Evolutionary conservation across 2,888 invertebrate species (phyloP).

Genomic region (Plagiodera versicolora): DNA sequence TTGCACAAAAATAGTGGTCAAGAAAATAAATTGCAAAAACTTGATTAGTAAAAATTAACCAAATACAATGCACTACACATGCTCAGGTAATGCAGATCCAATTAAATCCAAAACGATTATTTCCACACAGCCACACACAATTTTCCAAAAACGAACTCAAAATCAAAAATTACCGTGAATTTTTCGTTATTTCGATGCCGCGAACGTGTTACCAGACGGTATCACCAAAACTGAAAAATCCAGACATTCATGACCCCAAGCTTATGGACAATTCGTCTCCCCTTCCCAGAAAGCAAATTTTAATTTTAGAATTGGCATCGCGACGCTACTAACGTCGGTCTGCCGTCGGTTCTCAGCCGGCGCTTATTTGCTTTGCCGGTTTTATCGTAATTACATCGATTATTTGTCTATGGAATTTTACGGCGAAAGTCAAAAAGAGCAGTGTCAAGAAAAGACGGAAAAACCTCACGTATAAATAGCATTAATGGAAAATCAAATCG

Average conservation of each 20-base stretch:
- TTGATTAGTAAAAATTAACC: too few relatives aligned
- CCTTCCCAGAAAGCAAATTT: slow-evolving; percentile 54
- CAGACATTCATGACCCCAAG: slow-evolving; percentile 37
- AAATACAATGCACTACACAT: too few relatives aligned
- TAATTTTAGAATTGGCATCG: slow-evolving; percentile 68
- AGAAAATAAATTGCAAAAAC: too few relatives aligned
- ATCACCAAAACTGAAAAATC: slow-evolving; percentile 53
- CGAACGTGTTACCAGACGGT: slow-evolving; percentile 42
- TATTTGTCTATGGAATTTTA: too few relatives aligned
- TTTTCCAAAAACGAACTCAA: slow-evolving; percentile 5
- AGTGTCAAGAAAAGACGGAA: too few relatives aligned
- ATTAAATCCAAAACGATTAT: slow-evolving; percentile 4
- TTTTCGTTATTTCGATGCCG: slow-evolving; percentile 18
- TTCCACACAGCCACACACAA: slow-evolving; percentile 15
- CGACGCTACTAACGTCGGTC: slow-evolving; percentile 51
- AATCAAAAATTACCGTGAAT: slow-evolving; percentile 33
- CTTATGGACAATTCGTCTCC: slow-evolving; percentile 38
- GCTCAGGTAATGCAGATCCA: not conserved
- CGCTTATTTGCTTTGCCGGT: not conserved
- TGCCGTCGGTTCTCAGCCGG: slow-evolving; percentile 6
- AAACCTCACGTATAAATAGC: too few relatives aligned
- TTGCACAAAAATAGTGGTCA: too few relatives aligned
- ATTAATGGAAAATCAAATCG: too few relatives aligned
- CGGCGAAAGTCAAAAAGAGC: too few relatives aligned
- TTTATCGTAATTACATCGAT: too few relatives aligned